Evolutionary conservation across 2,888 invertebrate species (phyloP), one percentile per base, ranked within the genome.

Genomic region (Drosophila kambysellisi): DNA sequence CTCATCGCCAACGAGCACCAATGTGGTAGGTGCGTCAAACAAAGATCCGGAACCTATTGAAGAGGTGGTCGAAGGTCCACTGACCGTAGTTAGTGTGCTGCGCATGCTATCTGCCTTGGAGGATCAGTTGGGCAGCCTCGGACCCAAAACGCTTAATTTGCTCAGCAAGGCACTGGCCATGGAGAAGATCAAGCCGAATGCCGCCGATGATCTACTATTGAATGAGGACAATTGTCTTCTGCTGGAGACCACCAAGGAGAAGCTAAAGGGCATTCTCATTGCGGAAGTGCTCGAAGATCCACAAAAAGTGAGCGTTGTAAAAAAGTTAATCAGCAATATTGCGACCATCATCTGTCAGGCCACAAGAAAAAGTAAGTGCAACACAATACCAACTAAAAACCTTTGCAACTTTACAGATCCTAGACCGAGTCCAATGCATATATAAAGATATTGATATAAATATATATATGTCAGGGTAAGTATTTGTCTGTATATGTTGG

Each of bases 161-260:
- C 93, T 97, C n/a, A 95, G 96, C 0, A 95, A 96, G 70, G 97
- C 97, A 0, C 92, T 97, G 53, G 96, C 95, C 46, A 95, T 97
- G 93, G 97, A 97, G 89, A 97, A 97, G 93, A 83, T 92, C 3
- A 94, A 94, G 79, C 95, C 96, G 0, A 96, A 97, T 92, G 96
- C 96, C 3, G 96, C 97, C 0, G 96, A 97, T 79, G 95, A 96
- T 69, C 91, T 97, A 48, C 93, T 97, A 1, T 94, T 95, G 60
- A 96, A 96, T 73, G 97, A 97, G 60, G 94, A 95, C 48, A 95
- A 96, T 62, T 95, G 95, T 82, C 96, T 97, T 0, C 94, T 97
- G 77, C 95, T 98, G 76, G 97, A 97, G 93, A 97, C 97, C 0
- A 96, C 96, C 0, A 97, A 97, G 84, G 97, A 97, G 92, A 97